A percentile compares a stretch with the other conserved stretches of the same genome.
Evolutionary conservation across 2,797 vertebrate genomes (phyloP).

Genomic region (Pseudochirops corinnae): DNA sequence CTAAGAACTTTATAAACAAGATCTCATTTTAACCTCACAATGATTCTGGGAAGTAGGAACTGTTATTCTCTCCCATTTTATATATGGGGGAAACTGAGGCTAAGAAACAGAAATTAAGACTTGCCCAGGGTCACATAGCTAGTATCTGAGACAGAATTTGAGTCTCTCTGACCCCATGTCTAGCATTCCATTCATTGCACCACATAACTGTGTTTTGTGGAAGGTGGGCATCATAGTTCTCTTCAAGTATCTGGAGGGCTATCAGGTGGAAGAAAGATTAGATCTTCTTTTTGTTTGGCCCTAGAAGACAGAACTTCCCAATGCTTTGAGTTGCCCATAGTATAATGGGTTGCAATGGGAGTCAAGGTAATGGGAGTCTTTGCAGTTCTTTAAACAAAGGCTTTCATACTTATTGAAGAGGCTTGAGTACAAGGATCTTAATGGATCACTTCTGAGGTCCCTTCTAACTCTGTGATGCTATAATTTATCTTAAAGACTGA

Average conservation of each 20-base stretch:
- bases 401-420: neutral
- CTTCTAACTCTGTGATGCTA: neutral
- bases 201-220: neutral
- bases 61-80: neutral
- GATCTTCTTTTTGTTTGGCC: neutral
- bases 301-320: neutral
- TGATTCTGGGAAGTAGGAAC: neutral
- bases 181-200: neutral
- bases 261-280: neutral
- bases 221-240: neutral
- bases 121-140: neutral
- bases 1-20: neutral
- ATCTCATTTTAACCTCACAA: neutral
- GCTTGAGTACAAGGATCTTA: neutral
- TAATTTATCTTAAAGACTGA: neutral
- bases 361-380: neutral
- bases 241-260: neutral
- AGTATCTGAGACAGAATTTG: neutral
- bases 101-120: neutral
- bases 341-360: neutral
- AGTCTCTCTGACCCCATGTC: neutral
- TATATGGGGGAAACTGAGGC: neutral
- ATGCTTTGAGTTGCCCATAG: neutral
- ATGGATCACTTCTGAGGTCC: neutral
- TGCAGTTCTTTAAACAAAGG: neutral